These are phyloP conservation scores for Cyclophora albipunctata DNA, from an alignment of 2,888 invertebrate genomes.

Conservation along the genomic window DNA sequence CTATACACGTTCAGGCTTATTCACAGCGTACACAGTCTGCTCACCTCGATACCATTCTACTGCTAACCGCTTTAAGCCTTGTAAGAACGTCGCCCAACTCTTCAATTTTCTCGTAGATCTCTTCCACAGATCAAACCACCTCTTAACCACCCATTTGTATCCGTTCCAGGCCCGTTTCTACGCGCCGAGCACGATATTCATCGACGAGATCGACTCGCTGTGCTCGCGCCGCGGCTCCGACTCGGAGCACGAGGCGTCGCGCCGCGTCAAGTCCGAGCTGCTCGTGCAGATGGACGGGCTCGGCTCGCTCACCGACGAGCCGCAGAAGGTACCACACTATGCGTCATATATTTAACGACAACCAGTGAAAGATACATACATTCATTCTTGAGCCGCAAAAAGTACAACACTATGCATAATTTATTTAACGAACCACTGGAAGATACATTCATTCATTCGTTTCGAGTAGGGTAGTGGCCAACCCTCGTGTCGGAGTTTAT, in stretches of 20 bases:
- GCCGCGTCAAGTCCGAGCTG: conserved; percentile 97
- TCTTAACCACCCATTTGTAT: too few relatives aligned
- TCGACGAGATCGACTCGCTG: conserved; percentile 98
- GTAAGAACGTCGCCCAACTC: too few relatives aligned
- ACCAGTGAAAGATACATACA: neutral
- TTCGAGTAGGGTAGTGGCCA: too few relatives aligned
- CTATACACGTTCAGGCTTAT: too few relatives aligned
- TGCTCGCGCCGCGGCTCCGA: conserved; percentile 96
- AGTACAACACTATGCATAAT: conserved; percentile 25
- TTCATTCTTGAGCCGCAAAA: conserved; percentile 66
- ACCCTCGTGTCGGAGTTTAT: neutral
- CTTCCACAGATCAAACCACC: too few relatives aligned
- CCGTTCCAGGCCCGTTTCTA: conserved; percentile 90
- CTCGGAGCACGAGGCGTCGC: conserved; percentile 97
- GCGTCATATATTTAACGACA: neutral
- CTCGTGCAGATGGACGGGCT: conserved; percentile 99
- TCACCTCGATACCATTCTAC: too few relatives aligned
- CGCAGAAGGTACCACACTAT: conserved; percentile 56
- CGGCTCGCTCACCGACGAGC: conserved; percentile 80
- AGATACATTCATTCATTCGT: neutral
- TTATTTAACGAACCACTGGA: neutral
- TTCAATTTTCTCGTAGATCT: too few relatives aligned
- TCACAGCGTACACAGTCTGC: too few relatives aligned
- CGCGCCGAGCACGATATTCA: conserved; percentile 98
- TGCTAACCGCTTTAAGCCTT: too few relatives aligned